These are phyloP conservation scores for Morpho achilles DNA, from an alignment of 2,888 invertebrate species.

Conservation along the genomic window DNA sequence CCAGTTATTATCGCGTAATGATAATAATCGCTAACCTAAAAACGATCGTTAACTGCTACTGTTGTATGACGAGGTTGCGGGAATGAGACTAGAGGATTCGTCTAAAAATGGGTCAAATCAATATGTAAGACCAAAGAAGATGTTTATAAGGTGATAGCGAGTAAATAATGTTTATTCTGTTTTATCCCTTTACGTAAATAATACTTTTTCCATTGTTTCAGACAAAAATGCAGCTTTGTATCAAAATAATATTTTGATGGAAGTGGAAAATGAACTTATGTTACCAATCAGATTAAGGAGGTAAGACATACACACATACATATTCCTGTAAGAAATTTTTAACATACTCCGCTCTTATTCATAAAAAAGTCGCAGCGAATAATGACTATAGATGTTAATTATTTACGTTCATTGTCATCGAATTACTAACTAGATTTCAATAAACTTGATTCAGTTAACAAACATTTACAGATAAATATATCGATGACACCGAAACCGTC, in stretches of 20 bases:
- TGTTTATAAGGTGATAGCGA: too few relatives aligned
- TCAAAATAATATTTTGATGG: slow-evolving; percentile 20
- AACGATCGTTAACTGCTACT: too few relatives aligned
- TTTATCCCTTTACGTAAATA: too few relatives aligned
- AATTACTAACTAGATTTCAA: slow-evolving; percentile 2
- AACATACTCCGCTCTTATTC: too few relatives aligned
- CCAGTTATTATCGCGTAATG: too few relatives aligned
- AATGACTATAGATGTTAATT: background rate
- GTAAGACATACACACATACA: slow-evolving; percentile 25
- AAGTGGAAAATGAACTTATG: slow-evolving; percentile 29
- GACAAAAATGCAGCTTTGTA: slow-evolving; percentile 34
- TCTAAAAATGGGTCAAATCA: too few relatives aligned
- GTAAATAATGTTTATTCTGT: too few relatives aligned
- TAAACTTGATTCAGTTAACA: slow-evolving; percentile 8
- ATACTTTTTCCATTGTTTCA: slow-evolving; percentile 29
- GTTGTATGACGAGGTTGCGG: too few relatives aligned
- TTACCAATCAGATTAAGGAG: slow-evolving; percentile 35
- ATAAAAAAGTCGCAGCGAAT: background rate
- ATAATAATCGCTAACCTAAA: too few relatives aligned
- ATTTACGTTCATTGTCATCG: background rate
- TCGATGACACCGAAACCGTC: slow-evolving; percentile 60
- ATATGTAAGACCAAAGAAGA: too few relatives aligned
- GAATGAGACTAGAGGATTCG: too few relatives aligned
- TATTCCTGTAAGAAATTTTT: too few relatives aligned
- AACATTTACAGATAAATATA: slow-evolving; percentile 63